Conservation (phyloP, 2,888 invertebrate species). For the Graphium colonna region DNA sequence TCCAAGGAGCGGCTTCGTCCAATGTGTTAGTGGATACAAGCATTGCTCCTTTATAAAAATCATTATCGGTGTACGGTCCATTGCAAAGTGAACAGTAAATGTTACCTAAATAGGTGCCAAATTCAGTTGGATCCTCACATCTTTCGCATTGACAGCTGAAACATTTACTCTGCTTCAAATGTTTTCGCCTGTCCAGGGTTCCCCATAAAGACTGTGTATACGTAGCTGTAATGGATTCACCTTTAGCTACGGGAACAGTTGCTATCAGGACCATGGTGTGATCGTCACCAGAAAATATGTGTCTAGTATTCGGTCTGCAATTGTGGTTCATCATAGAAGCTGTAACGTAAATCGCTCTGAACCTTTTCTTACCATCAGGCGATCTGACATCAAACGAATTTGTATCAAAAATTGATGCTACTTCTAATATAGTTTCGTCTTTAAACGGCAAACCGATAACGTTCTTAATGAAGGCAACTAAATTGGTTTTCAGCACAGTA, state of each 20-base stretch:
- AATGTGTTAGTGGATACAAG: slow-evolving; percentile 81
- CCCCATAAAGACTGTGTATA: slow-evolving; percentile 86
- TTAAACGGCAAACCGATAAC: slow-evolving; percentile 77
- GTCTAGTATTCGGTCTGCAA: slow-evolving; percentile 86
- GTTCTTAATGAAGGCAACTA: slow-evolving; percentile 81
- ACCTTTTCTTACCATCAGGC: slow-evolving; percentile 65
- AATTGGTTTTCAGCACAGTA: slow-evolving; percentile 78
- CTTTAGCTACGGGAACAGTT: slow-evolving; percentile 83
- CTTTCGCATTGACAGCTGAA: slow-evolving; percentile 84
- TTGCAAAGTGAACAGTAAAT: slow-evolving; percentile 83
- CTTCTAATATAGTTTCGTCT: slow-evolving; percentile 80
- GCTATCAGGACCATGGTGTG: slow-evolving; percentile 82
- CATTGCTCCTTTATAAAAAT: slow-evolving; percentile 58
- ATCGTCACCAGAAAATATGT: slow-evolving; percentile 81
- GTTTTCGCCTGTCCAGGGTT: slow-evolving; percentile 82
- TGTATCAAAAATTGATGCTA: slow-evolving; percentile 85
- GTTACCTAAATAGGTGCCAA: slow-evolving; percentile 82
- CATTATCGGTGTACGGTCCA: slow-evolving; percentile 51
- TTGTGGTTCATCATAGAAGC: slow-evolving; percentile 86
- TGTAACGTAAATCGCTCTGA: slow-evolving; percentile 82
- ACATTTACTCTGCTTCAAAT: slow-evolving; percentile 82
- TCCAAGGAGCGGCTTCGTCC: slow-evolving; percentile 81
- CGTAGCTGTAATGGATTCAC: slow-evolving; percentile 83
- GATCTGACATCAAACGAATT: slow-evolving; percentile 85
- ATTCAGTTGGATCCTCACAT: slow-evolving; percentile 85